Conservation (phyloP, 1,140 invertebrate genomes). For the Matsumurasca onukii region DNA sequence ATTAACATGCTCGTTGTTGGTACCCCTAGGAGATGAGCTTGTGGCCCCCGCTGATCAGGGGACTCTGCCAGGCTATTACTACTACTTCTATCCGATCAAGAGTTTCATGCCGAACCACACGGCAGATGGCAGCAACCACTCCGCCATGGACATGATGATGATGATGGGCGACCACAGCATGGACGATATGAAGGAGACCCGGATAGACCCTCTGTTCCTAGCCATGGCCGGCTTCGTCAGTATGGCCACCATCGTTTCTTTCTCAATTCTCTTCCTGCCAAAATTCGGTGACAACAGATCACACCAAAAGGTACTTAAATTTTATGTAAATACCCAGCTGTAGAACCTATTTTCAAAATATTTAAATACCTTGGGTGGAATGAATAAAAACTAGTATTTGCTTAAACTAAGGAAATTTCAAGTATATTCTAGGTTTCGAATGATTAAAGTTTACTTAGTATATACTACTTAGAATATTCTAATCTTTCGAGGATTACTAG, state of each 20-base stretch:
- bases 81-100: slow-evolving; percentile 39
- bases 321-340: no score
- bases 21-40: slow-evolving; percentile 18
- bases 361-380: no score
- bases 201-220: slow-evolving; percentile 51
- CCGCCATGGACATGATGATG: slow-evolving; percentile 15
- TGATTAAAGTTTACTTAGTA: no score
- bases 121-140: neutral
- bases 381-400: no score
- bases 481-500: no score
- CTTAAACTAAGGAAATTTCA: no score
- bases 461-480: no score
- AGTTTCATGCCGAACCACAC: slow-evolving; percentile 23
- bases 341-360: no score
- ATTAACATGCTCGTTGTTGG: no score
- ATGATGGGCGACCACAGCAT: neutral
- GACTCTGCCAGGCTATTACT: slow-evolving; percentile 37
- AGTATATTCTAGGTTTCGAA: no score
- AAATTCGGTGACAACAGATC: slow-evolving; percentile 43
- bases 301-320: no score
- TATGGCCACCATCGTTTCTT: slow-evolving; percentile 50
- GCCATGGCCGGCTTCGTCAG: slow-evolving; percentile 53
- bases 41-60: slow-evolving; percentile 28
- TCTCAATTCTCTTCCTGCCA: slow-evolving; percentile 50
- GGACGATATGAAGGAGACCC: slow-evolving; percentile 34